Evolutionary conservation across 1,140 invertebrate species (phyloP), one percentile per base, ranked within the genome.

Genomic region (Diorhabda carinulata): DNA sequence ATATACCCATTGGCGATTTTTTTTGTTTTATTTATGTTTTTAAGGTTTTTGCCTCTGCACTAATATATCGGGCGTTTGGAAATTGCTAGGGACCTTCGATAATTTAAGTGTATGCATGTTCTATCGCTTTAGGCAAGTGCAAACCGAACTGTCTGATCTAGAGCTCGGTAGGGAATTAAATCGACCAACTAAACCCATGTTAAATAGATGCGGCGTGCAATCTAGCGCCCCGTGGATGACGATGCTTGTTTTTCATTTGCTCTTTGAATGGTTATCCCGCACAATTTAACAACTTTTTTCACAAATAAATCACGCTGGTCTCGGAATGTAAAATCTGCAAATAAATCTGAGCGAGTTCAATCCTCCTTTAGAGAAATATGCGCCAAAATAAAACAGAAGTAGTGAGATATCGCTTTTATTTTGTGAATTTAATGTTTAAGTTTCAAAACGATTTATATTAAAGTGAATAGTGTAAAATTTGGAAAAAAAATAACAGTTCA

Each of bases 71-170:
- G 6, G 6, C 47, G 47, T 76, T 74, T 60, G 69, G 70, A 75
- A 76, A 79, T 78, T 78, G 74, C 73, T 70, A 63, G 64, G 74
- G 70, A 76, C 71, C 75, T 75, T 73, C 75, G 75, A 76, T 78
- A 79, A 79, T 78, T 79, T 78, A 79, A 75, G 75, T 66, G 72
- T 74, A 76, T 77, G 75, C 76, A 78, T 76, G 75, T 76, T 76
- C 76, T 77, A 78, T 78, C 75, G 78, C 77, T 72, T 72, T 69
- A 72, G 74, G 78, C 75, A 74, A 75, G 73, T 74, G 75, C 75
- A 78, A 78, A 76, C 75, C 74, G 70, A 76, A 78, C 76, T 70
- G 71, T 70, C 76, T 77, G 76, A 78, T 78, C 72, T 77, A 78
- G 68, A 73, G 73, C 77, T 69, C 75, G 72, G 69, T 64, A 63